Base-by-base conservation (phyloP, 2,888 invertebrate species). In the Metacarcinus magister region DNA sequence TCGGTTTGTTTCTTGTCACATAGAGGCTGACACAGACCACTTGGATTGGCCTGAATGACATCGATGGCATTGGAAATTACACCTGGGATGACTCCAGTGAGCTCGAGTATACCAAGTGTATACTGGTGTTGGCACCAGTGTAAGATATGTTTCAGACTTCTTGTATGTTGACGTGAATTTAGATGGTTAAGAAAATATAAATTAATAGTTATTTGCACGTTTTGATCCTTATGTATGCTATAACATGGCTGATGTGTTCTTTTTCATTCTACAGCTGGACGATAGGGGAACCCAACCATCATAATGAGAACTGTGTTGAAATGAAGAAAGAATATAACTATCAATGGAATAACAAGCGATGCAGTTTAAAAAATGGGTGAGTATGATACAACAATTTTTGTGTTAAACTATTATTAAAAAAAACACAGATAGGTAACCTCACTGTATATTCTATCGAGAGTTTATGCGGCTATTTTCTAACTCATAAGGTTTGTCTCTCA, bases 241-340 rank as follows among this genome's bases (percentile, higher is more conserved):
- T 60, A 23, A 60, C 16, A 23, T 60, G 60, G 23, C 60, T 60
- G 60, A 19, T 60, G 23, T 5, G 19, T 19, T 23, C 23, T 19
- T 3, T 23, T 3, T 60, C 23, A 48, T 28, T 13, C 19, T 60
- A 13, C 43, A 93, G 93, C 67, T 93, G 93, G 93, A 23, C 5
- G 60, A n/a, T 67, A 19, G 60, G 39, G 32, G 67, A 93, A 19
- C 93, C 93, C 23, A 93, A 46, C 39, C 43, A 67, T 67, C 0
- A 32, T 3, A 54, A 43, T 13, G 93, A 93, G 93, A 67, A 93
- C 67, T 93, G 93, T 67, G 93, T 93, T 32, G 93, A 93, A 43
- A 67, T 93, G 67, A 93, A 67, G 93, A 8, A 60, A 5, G 0
- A 39, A 39, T 10, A n/a, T 39, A 67, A 23, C 43, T 60, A 39